Base-by-base conservation (phyloP, 2,797 vertebrate genomes). In the Hybognathus amarus region DNA sequence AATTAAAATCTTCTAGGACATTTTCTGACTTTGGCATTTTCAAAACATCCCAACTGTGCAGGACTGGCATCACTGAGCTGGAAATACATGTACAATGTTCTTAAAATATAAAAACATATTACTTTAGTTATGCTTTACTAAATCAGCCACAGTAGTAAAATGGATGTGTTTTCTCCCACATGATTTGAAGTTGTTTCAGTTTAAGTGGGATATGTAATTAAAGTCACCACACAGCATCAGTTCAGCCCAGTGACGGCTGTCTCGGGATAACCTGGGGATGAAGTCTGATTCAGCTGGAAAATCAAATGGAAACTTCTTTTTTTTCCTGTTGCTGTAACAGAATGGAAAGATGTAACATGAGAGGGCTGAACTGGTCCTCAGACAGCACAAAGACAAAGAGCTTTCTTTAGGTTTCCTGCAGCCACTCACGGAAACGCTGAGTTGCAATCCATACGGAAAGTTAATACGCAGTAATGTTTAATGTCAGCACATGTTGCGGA, bases 401-500 rank as follows among this genome's bases (percentile, higher is more conserved):
- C 88, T 93, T 92, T 94, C 17, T 95, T 94, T 94, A 71, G 85
- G 89, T 87, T 92, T 94, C 88, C 85, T 88, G 91, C 56, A 89
- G 93, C 91, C 86, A 85, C 92, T 92, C 40, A 83, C 10, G 81
- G 87, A 94, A 94, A 90, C 74, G 93, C 94, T 93, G 95, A 95
- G 90, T 95, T 95, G 94, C 93, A 91, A 85, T 91, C 91, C 92
- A 92, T 95, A 95, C 94, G 95, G 95, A 95, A 96, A 95, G 94
- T 92, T 93, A 93, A 95, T 94, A 92, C 93, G 91, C 92, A 89
- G 92, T 91, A 93, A 94, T 94, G 94, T 94, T 95, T 94, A 95
- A 94, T 94, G 95, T 96, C 94, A 95, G 95, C 94, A 95, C 93
- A 94, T 94, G 94, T 94, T 93, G 93, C 84, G 89, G 91, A 95